Conservation (phyloP, 2,888 invertebrate species). For the Lasioglossum zephyrum region DNA sequence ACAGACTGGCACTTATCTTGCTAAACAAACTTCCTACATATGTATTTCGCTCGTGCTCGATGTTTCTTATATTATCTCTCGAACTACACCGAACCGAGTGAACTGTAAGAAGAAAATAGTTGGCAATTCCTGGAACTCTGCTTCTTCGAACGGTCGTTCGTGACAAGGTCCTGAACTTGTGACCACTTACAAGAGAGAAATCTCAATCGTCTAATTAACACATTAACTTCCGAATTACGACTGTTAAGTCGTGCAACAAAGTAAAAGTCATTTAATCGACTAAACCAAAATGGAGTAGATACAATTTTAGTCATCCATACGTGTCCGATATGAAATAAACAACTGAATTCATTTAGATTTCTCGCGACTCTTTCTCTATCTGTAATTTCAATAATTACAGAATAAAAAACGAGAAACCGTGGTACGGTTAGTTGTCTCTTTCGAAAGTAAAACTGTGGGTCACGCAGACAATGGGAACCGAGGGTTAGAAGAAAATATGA, state of each 20-base stretch:
- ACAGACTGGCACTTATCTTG: neutral
- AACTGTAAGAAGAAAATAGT: neutral
- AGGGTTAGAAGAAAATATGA: neutral
- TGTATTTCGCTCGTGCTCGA: neutral
- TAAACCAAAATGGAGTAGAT: neutral
- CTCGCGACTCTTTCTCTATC: neutral
- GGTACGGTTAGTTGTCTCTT: neutral
- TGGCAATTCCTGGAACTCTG: neutral
- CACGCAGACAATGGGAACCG: neutral
- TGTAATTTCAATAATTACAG: neutral
- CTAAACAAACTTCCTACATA: slow-evolving; percentile 4
- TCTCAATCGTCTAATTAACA: neutral
- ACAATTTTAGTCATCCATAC: no score
- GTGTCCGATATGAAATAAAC: no score
- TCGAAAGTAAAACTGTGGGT: neutral
- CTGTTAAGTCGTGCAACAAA: neutral
- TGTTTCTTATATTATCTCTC: neutral
- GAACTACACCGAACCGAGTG: neutral
- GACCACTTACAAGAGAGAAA: neutral
- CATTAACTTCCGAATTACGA: neutral
- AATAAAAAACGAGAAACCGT: neutral
- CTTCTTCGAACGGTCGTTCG: neutral
- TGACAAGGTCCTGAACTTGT: neutral
- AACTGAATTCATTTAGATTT: neutral
- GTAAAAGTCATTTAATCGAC: neutral